These are phyloP conservation scores for Brachyrhaphis roseni DNA, from an alignment of 2,797 vertebrate species.

Conservation along the genomic window DNA sequence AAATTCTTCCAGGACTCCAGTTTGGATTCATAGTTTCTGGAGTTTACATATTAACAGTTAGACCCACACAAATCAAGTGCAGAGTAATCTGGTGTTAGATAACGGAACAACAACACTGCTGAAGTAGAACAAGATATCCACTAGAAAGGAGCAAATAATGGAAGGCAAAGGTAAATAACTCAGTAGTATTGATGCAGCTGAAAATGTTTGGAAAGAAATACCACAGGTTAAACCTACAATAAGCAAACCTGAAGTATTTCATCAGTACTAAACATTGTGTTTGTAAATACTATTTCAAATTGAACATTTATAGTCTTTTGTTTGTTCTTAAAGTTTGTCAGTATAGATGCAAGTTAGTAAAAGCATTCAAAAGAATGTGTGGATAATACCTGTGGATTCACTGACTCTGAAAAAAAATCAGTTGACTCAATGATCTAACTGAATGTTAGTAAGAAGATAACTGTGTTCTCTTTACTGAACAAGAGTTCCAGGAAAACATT, in stretches of 20 bases:
- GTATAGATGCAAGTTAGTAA: background rate
- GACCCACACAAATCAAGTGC: background rate
- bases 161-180: background rate
- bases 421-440: conserved; percentile 1
- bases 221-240: background rate
- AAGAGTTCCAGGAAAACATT: background rate
- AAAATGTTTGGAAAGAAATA: background rate
- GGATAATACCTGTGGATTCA: background rate
- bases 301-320: background rate
- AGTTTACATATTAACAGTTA: background rate
- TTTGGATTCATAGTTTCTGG: conserved; percentile 7
- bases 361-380: background rate
- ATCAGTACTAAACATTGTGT: background rate
- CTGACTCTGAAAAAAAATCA: background rate
- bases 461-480: background rate
- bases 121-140: background rate
- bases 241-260: background rate
- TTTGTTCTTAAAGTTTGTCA: background rate
- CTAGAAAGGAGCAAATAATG: background rate
- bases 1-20: background rate
- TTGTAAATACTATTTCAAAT: background rate
- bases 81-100: background rate
- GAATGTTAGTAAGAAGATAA: background rate
- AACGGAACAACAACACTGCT: background rate
- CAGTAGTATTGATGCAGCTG: background rate